Evolutionary conservation across 2,113 vertebrate genomes (phyloP), one percentile per base, ranked within the genome.

Genomic region (Spea bombifrons): DNA sequence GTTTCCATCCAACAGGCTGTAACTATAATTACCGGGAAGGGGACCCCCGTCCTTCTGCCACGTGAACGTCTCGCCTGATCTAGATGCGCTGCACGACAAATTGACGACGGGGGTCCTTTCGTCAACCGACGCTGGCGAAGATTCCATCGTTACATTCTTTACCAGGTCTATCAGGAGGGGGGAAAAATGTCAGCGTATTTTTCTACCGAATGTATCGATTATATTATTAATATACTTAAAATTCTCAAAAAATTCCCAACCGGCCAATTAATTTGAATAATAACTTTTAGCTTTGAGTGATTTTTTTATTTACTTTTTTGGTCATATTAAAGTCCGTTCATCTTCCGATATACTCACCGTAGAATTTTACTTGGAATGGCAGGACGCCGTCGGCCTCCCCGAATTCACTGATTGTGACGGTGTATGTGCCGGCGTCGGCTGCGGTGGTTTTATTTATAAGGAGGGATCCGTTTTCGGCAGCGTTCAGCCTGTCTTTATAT

Each of bases 91-190:
- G 49, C 76, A 78, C 57, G 17, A 53, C 69, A 78, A 49, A 47
- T 65, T 79, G 1, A 79, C 76, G 5, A 2, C 10, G 5, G 70
- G 43, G 5, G 49, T 57, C 1, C 9, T 7, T 64, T 66, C 76
- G 5, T 8, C 10, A 7, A 66, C 70, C 0, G 49, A 6, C 0
- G 2, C 5, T 0, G 50, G 61, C 5, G 70, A 73, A 17, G 48
- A 48, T 1, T 3, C n/a, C n/a, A 79, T 43, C 7, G 15, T 48
- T 3, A 46, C 70, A 15, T 66, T 47, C 7, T 4, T 4, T 30
- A 79, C 70, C 12, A 15, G 67, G 7, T 79, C 76, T 79, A n/a
- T 30, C 15, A 44, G 15, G 17, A 55, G 68, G n/a, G 68, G 4
- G 12, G 49, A 2, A n/a, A 70, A 59, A 53, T 3, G 50, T 7